Conservation (phyloP, 2,113 vertebrate genomes). For the Odocoileus hemionus region DNA sequence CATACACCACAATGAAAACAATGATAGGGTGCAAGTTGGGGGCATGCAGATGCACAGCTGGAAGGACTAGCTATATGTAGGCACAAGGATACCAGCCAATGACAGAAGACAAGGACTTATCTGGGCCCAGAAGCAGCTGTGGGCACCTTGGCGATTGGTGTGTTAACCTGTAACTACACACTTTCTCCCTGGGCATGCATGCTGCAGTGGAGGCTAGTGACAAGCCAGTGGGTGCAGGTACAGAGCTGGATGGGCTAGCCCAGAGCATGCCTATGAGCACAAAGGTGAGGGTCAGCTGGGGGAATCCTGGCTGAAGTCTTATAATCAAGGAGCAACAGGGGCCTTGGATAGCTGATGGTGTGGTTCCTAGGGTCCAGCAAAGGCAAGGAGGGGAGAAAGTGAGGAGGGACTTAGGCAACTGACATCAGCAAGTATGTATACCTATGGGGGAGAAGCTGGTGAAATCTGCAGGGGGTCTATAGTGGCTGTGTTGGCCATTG, state of each 20-base stretch:
- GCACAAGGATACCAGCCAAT: background rate
- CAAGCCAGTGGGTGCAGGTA: background rate
- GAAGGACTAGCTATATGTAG: background rate
- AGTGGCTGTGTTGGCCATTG: background rate
- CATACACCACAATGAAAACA: background rate
- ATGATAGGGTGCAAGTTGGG: background rate
- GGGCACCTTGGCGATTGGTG: background rate
- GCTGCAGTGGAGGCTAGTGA: background rate
- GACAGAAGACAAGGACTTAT: background rate
- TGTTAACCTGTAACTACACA: background rate
- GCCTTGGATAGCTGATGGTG: background rate
- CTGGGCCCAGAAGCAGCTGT: background rate
- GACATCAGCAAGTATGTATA: background rate
- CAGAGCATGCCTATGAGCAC: background rate
- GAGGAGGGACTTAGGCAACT: background rate
- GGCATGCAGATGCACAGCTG: background rate
- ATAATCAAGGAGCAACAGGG: background rate
- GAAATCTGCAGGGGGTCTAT: background rate
- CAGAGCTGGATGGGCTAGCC: background rate
- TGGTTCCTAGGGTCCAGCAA: background rate
- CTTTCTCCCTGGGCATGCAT: background rate
- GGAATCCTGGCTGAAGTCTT: background rate
- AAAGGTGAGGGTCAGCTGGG: background rate
- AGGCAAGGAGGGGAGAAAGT: background rate
- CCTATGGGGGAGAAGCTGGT: background rate